Conservation (phyloP, 2,113 vertebrate species). For the Pseudorasbora parva region DNA sequence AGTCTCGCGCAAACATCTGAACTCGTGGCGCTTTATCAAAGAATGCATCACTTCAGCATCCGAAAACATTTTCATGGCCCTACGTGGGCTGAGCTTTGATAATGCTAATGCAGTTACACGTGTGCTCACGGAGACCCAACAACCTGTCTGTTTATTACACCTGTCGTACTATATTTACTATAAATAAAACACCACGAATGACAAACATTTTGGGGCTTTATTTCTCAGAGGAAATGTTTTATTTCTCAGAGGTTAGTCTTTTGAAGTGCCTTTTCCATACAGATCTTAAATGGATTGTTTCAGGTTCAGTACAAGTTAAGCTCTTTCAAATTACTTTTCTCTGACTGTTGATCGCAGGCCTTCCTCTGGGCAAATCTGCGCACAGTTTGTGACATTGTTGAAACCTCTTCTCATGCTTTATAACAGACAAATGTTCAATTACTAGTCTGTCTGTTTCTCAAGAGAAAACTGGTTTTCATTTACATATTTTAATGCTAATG, state of each 20-base stretch:
- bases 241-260: background rate
- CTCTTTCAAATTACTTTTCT: background rate
- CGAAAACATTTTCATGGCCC: slow-evolving; percentile 1
- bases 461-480: background rate
- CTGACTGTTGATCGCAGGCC: background rate
- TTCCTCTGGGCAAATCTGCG: background rate
- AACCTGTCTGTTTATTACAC: background rate
- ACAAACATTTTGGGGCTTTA: background rate
- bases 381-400: background rate
- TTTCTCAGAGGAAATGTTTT: background rate
- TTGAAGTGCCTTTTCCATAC: background rate
- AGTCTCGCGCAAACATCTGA: slow-evolving; percentile 1
- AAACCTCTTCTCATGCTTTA: background rate
- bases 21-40: slow-evolving; percentile 15
- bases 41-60: background rate
- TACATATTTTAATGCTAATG: background rate
- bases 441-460: background rate
- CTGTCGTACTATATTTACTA: slow-evolving; percentile 4
- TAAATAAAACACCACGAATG: background rate
- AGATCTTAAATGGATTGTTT: background rate
- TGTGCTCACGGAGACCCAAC: background rate
- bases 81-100: slow-evolving; percentile 3
- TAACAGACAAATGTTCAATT: background rate
- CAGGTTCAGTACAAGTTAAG: background rate
- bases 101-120: background rate